Percentiles rank a stretch among this genome's conserved stretches.
These are phyloP conservation scores for Oreochromis aureus DNA, from an alignment of 2,113 vertebrate species.

Conservation along the genomic window DNA sequence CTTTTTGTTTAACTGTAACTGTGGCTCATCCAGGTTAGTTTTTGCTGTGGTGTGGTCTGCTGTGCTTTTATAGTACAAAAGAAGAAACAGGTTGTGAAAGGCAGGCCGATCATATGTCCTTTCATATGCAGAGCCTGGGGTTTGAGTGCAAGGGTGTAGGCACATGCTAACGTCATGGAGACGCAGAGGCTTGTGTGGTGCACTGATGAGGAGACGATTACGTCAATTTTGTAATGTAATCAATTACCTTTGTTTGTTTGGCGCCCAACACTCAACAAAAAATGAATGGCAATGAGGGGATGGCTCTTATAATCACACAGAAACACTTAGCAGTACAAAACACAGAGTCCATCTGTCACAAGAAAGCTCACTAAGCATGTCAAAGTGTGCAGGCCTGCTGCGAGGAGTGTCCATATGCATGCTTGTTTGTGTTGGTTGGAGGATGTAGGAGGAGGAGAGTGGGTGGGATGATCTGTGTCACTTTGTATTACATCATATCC, in stretches of 20 bases:
- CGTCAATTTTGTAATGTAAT: neutral
- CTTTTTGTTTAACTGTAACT: neutral
- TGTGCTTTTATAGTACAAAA: neutral
- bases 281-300: neutral
- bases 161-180: neutral
- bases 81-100: conserved; percentile 30
- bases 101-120: neutral
- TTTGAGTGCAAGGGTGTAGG: neutral
- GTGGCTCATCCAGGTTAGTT: neutral
- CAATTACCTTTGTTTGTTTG: neutral
- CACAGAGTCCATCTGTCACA: conserved; percentile 34
- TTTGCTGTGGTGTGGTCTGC: neutral
- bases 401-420: neutral
- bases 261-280: neutral
- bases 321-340: neutral
- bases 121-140: neutral
- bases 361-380: conserved; percentile 29
- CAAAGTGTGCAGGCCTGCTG: conserved; percentile 16
- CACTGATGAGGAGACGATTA: neutral
- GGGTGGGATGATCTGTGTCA: neutral
- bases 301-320: neutral
- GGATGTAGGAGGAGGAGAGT: neutral
- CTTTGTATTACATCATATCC: conserved; percentile 27
- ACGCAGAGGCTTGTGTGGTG: neutral
- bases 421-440: neutral